Evolutionary conservation across 2,113 vertebrate genomes (phyloP).

Genomic region (Agapornis roseicollis): DNA sequence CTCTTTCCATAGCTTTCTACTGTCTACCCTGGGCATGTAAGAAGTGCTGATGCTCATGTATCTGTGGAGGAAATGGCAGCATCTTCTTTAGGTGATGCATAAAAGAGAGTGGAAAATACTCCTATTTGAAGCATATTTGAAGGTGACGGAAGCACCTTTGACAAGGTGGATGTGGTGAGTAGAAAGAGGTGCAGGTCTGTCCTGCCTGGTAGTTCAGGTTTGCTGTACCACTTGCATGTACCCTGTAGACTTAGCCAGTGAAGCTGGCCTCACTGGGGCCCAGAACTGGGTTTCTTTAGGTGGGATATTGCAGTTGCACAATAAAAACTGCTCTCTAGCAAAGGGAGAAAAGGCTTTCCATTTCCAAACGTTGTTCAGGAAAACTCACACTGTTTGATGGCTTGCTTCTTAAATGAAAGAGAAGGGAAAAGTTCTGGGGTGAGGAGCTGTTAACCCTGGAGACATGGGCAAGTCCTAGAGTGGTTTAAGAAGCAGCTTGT

Average conservation of each 20-base stretch:
- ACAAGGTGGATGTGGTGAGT: background rate
- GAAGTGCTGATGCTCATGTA: background rate
- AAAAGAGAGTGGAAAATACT: background rate
- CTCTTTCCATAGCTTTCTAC: background rate
- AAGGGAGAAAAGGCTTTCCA: background rate
- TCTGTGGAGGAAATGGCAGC: background rate
- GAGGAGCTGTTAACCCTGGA: background rate
- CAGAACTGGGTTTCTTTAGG: background rate
- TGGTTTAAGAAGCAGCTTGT: background rate
- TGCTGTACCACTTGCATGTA: accelerated
- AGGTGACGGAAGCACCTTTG: background rate
- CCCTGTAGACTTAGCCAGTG: accelerated
- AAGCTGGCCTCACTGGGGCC: background rate
- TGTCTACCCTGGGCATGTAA: background rate
- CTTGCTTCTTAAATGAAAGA: background rate
- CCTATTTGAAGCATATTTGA: background rate
- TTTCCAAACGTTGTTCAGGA: background rate
- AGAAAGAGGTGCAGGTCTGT: background rate
- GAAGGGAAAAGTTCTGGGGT: background rate
- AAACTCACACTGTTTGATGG: background rate
- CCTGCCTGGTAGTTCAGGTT: background rate
- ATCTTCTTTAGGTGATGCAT: background rate
- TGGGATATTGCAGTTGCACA: background rate
- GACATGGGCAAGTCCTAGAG: accelerated
- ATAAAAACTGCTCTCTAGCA: background rate